These are phyloP conservation scores for fruit fly (Drosophila melanogaster) DNA, from an alignment of 1,140 invertebrate species.

Conservation along the genomic window Release_6_plus_ISO1_MT NC_004354.4:569501-570000, in stretches of 20 bases:
- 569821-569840: too few relatives aligned
- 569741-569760: too few relatives aligned
- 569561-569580: conserved; percentile 55
- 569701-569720: too few relatives aligned
- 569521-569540: conserved; percentile 22
- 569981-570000: conserved; percentile 70
- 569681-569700: too few relatives aligned
- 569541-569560: conserved; percentile 37
- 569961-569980: conserved; percentile 54
- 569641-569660: too few relatives aligned
- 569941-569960: neutral
- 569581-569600: conserved; percentile 16
- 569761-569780: too few relatives aligned
- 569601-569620: conserved; percentile 5
- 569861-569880: conserved; percentile 28
- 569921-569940: conserved; percentile 16
- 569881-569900: conserved; percentile 48
- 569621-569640: neutral
- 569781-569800: too few relatives aligned
- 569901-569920: conserved; percentile 34
- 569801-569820: too few relatives aligned
- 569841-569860: conserved; percentile 12
- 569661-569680: too few relatives aligned
- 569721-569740: too few relatives aligned
- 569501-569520: conserved; percentile 58